Conservation (phyloP, 2,113 vertebrate genomes). For the Nesogale talazaci region DNA sequence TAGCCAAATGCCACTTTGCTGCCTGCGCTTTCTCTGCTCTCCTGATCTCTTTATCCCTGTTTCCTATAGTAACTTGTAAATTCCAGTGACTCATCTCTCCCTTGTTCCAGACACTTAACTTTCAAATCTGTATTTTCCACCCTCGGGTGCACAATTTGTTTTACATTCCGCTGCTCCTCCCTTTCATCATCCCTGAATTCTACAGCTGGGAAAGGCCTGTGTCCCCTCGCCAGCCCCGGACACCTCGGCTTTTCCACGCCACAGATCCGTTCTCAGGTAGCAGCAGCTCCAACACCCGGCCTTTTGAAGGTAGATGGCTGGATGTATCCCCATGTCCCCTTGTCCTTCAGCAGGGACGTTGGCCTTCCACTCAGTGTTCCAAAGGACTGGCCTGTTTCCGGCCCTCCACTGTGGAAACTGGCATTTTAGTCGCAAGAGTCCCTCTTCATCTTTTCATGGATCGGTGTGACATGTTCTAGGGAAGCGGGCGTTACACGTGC, state of each 20-base stretch:
- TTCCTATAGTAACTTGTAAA: constrained; percentile 71
- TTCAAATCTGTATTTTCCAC: constrained; percentile 74
- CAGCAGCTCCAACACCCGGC: constrained; percentile 15
- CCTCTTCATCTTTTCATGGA: constrained; percentile 55
- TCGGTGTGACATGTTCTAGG: background rate
- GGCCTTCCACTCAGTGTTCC: constrained; percentile 79
- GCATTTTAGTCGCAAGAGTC: constrained; percentile 73
- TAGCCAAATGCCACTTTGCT: constrained; percentile 45
- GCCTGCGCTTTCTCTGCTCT: background rate
- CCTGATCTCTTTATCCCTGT: constrained; percentile 68
- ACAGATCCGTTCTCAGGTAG: constrained; percentile 63
- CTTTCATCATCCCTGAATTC: constrained; percentile 71
- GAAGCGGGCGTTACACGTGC: background rate
- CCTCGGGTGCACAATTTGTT: constrained; percentile 70
- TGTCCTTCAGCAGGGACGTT: constrained; percentile 77
- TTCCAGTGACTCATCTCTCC: constrained; percentile 77
- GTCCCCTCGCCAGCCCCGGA: constrained; percentile 53
- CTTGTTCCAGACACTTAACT: constrained; percentile 77
- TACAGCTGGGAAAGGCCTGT: constrained; percentile 72
- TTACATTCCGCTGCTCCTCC: constrained; percentile 59
- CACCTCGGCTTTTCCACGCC: constrained; percentile 67
- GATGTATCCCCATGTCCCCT: constrained; percentile 81
- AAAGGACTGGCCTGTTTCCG: constrained; percentile 70
- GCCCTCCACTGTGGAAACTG: constrained; percentile 68
- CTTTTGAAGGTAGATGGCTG: constrained; percentile 82